A percentile compares a stretch with the other conserved stretches of the same genome.
phyloP scores from a whole-genome alignment of 2,888 invertebrate genomes.

The Beris chalybata region DNA sequence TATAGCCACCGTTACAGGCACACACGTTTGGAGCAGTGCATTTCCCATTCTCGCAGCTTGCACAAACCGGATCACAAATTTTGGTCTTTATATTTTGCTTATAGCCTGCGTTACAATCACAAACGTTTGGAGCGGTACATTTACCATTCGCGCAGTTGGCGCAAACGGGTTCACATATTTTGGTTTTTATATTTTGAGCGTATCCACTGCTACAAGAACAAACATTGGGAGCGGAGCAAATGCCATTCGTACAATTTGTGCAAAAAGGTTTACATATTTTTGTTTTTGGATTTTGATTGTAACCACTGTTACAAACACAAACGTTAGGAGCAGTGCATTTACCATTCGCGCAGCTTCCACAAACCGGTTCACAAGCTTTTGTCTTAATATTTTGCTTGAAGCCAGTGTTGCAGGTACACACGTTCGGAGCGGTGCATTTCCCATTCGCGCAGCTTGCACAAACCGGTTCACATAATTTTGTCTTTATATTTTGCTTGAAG shows the following conservation, averaged over 20 bases:
- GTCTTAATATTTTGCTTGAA: no score
- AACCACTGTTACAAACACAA: no score
- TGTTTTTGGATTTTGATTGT: no score
- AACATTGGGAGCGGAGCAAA: background rate
- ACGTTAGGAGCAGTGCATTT: background rate
- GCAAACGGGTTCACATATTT: conserved; percentile 4
- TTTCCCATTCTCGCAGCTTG: background rate
- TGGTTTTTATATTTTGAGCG: background rate
- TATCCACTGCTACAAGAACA: conserved; percentile 1
- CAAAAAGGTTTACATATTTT: background rate
- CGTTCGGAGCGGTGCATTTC: no score
- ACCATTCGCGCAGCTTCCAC: background rate
- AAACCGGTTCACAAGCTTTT: no score
- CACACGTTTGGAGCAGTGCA: background rate
- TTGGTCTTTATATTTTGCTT: background rate
- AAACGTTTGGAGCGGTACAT: background rate
- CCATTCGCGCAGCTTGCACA: no score
- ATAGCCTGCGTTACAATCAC: background rate
- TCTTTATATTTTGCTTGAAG: no score
- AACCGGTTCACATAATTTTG: no score
- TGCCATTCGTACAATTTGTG: background rate
- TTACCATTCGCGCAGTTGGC: background rate
- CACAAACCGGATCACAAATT: background rate
- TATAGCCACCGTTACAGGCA: background rate
- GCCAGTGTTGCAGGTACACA: no score